A percentile compares a stretch with the other conserved stretches of the same genome.
phyloP scores from a whole-genome alignment of 2,888 invertebrate genomes.

The Protonemura montana region DNA sequence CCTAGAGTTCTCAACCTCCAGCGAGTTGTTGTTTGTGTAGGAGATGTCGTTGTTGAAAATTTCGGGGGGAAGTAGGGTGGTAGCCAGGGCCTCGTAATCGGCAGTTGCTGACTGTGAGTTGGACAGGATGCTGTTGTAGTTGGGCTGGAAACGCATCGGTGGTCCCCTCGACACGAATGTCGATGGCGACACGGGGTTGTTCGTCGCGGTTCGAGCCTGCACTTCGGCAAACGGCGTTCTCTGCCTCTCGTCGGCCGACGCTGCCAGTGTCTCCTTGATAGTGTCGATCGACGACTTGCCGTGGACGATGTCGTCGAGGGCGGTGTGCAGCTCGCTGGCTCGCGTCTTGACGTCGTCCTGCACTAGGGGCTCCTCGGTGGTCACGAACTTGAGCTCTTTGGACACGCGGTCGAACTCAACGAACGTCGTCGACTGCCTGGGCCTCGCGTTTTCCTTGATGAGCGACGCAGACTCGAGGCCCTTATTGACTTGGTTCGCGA shows the following conservation, averaged over 20 bases:
- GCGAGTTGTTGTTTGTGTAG: not conserved
- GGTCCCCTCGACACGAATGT: not conserved
- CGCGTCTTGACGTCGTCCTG: conserved; percentile 14
- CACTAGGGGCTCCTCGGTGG: not conserved
- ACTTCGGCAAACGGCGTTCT: conserved; percentile 20
- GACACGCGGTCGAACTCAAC: conserved; percentile 10
- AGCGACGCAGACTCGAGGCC: not conserved
- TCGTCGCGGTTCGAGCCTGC: not conserved
- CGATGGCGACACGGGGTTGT: not conserved
- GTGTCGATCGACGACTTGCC: not conserved
- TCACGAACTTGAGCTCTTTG: conserved; percentile 24
- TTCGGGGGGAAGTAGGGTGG: conserved; percentile 21
- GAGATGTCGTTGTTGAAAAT: conserved; percentile 15
- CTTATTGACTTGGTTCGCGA: not conserved
- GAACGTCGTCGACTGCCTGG: conserved; percentile 14
- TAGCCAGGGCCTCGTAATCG: not conserved
- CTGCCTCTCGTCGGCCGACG: conserved; percentile 19
- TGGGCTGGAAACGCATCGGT: not conserved
- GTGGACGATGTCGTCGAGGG: conserved; percentile 35
- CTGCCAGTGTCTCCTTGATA: not conserved
- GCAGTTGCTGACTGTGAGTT: not conserved
- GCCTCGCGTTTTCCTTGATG: not conserved
- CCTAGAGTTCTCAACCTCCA: conserved; percentile 37
- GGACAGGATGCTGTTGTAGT: not conserved
- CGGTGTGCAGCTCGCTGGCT: conserved; percentile 19